These are phyloP conservation scores for Eulemur coronatus DNA, from an alignment of 2,797 vertebrate genomes.

Conservation along the genomic window DNA sequence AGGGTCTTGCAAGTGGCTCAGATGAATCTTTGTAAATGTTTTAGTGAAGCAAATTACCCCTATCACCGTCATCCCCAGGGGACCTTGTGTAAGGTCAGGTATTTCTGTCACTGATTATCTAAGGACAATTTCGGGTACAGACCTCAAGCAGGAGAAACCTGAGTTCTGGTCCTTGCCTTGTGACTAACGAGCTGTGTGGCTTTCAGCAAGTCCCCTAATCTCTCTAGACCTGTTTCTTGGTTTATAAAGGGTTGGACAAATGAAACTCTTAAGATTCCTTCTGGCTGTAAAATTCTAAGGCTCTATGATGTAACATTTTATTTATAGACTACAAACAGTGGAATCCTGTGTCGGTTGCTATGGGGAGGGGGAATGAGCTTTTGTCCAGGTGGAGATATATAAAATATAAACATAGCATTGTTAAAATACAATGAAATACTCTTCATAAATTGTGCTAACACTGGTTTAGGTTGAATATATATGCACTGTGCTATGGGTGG, in stretches of 20 bases:
- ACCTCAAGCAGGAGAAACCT: neutral
- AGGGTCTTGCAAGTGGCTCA: neutral
- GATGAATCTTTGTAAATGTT: neutral
- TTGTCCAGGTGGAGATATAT: neutral
- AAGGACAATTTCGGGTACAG: neutral
- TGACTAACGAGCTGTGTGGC: neutral
- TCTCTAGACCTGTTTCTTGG: neutral
- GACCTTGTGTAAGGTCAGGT: neutral
- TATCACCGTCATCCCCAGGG: neutral
- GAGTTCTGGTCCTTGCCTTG: neutral
- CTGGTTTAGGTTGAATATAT: neutral
- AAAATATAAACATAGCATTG: neutral
- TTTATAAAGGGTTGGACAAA: neutral
- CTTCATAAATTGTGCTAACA: neutral
- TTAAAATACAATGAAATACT: neutral
- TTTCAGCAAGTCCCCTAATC: neutral
- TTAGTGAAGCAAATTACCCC: neutral
- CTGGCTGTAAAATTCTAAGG: slow-evolving; percentile 43
- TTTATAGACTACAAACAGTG: neutral
- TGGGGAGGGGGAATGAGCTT: neutral
- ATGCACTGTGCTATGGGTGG: neutral
- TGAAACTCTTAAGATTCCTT: neutral
- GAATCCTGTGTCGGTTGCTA: slow-evolving; percentile 26
- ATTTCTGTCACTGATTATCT: slow-evolving; percentile 25
- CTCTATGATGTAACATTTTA: slow-evolving; percentile 59